Base-by-base conservation (phyloP, 2,797 vertebrate species). In the Malurus splendens region DNA sequence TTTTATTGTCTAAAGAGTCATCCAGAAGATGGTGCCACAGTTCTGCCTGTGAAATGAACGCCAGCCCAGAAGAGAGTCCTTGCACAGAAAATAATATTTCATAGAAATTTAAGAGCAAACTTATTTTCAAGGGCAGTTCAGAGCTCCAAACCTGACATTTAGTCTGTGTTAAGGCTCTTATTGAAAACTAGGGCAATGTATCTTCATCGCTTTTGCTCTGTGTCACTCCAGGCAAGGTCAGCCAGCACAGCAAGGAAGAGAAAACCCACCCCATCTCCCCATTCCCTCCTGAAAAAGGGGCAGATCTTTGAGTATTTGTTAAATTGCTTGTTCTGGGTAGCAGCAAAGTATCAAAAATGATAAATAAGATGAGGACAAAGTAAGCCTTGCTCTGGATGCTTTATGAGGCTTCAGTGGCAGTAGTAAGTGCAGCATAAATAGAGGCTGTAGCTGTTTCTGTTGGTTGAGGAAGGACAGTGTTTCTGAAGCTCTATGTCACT, bases 1-100 rank as follows among this genome's bases (percentile, higher is more conserved):
- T 80, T 79, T 90, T 82, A 87, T 65, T 89, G 80, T 90, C 88
- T 95, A 42, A 92, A 90, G 90, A 95, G 90, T 93, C 82, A 94
- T 94, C 95, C 96, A 97, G 97, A 95, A 97, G 97, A 96, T 94
- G 95, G 96, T 95, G 96, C 95, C 95, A 93, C 95, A 91, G 92
- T 95, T 96, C 96, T 96, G 96, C 96, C 92, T 93, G 83, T 95
- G 93, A 95, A 89, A 88, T 51, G 41, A 76, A 81, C 2, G 10
- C 81, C 65, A 86, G 48, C 61, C 81, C 67, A 66, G 61, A 75
- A 65, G 67, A 55, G 17, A 83, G 42, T 78, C 62, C 42, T 60
- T 42, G 83, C 54, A 67, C 2, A 3, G 76, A 66, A 57, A 64
- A 68, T 52, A 70, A 30, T 70, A 38, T 22, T 73, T 74, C 44